phyloP scores from a whole-genome alignment of 2,113 vertebrate genomes.

The Cromileptes altivelis region DNA sequence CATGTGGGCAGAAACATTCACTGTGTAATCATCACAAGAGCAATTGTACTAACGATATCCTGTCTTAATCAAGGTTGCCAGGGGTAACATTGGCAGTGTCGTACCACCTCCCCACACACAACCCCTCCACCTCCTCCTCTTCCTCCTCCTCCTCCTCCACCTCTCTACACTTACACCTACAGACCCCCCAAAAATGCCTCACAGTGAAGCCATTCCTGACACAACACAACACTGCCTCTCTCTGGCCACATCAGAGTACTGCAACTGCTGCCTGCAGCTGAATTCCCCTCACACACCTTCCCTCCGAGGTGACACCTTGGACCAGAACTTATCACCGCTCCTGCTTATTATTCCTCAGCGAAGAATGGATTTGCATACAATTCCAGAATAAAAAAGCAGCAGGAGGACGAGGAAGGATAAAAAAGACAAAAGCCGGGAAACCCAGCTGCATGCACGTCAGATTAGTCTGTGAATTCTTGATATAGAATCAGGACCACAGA shows the following conservation, averaged over 20 bases:
- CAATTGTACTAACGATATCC: constrained; percentile 49
- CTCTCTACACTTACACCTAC: neutral
- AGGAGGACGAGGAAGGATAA: neutral
- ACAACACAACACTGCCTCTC: constrained; percentile 70
- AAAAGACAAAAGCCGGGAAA: constrained; percentile 20
- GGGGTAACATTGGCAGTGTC: constrained; percentile 55
- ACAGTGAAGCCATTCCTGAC: neutral
- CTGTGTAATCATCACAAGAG: constrained; percentile 71
- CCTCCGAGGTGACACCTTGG: constrained; percentile 50
- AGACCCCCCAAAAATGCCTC: neutral
- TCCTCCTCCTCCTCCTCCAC: neutral
- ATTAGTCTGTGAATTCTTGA: constrained; percentile 53
- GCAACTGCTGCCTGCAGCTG: neutral
- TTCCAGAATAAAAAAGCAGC: constrained; percentile 18
- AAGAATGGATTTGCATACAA: constrained; percentile 60
- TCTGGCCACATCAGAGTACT: constrained; percentile 21
- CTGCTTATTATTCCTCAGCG: constrained; percentile 56
- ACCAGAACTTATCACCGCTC: constrained; percentile 45
- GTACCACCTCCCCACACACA: neutral
- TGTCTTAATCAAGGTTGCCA: constrained; percentile 79
- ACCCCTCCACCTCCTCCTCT: neutral
- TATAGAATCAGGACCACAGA: constrained; percentile 27
- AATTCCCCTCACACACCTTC: constrained; percentile 25
- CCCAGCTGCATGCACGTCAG: constrained; percentile 34
- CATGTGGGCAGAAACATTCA: constrained; percentile 64